Conservation (phyloP, 2,888 invertebrate genomes). For the Cheilosia scutellata region DNA sequence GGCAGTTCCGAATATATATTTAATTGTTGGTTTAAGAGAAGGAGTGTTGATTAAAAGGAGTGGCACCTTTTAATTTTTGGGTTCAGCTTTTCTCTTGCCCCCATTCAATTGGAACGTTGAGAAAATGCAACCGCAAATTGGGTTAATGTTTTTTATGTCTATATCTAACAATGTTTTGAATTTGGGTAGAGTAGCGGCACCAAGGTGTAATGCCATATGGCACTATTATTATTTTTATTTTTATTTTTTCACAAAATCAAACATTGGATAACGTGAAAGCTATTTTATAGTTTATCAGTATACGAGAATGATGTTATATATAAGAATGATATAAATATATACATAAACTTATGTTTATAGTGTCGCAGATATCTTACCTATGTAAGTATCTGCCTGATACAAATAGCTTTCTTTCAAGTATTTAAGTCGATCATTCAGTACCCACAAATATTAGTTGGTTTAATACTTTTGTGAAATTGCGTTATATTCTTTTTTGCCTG, state of each 20-base stretch:
- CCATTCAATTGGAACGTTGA: neutral
- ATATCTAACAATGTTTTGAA: neutral
- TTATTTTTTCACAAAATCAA: neutral
- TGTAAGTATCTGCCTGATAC: too few species aligned
- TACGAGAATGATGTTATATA: too few species aligned
- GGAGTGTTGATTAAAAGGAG: constrained; percentile 2
- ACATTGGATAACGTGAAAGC: too few species aligned
- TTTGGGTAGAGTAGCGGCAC: neutral
- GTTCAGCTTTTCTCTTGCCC: neutral
- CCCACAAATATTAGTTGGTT: too few species aligned
- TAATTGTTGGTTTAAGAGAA: neutral
- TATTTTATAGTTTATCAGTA: too few species aligned
- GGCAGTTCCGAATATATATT: neutral
- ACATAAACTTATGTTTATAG: too few species aligned
- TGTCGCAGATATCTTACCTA: too few species aligned
- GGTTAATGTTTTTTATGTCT: neutral
- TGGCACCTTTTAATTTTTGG: neutral
- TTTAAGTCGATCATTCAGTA: too few species aligned
- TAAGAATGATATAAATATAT: too few species aligned
- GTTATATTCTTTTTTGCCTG: too few species aligned
- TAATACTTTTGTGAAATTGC: too few species aligned
- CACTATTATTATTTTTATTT: neutral
- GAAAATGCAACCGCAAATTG: constrained; percentile 1
- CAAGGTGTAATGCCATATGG: neutral
- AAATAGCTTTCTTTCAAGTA: too few species aligned